These are phyloP conservation scores for Notarius quadriscutis DNA, from an alignment of 2,113 vertebrate genomes.

Conservation along the genomic window DNA sequence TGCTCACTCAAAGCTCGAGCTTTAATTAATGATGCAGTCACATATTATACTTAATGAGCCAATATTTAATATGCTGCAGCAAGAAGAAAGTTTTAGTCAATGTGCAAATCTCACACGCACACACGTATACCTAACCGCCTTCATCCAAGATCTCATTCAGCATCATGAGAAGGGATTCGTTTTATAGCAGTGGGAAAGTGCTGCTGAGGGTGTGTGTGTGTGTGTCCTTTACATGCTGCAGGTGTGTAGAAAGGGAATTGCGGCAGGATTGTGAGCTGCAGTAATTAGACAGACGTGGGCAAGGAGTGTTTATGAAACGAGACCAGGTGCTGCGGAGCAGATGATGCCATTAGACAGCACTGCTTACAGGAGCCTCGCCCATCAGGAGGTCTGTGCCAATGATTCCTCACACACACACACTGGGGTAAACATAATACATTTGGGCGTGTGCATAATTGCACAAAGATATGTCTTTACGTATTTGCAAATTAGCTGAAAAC, in stretches of 20 bases:
- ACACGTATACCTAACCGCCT: neutral
- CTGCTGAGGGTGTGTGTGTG: neutral
- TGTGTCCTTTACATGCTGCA: neutral
- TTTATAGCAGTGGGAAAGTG: neutral
- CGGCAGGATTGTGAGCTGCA: neutral
- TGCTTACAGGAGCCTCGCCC: neutral
- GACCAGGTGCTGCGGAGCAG: constrained; percentile 39
- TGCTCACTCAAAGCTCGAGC: neutral
- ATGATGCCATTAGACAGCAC: constrained; percentile 34
- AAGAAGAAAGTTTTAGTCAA: neutral
- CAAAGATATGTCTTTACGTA: neutral
- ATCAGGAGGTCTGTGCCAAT: constrained; percentile 1
- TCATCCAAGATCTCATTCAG: neutral
- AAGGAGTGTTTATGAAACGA: constrained; percentile 34
- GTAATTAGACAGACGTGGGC: constrained; percentile 44
- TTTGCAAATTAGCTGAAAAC: neutral
- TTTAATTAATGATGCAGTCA: constrained; percentile 25
- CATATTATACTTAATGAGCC: neutral
- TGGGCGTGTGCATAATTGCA: neutral
- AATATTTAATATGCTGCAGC: neutral
- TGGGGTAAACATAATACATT: neutral
- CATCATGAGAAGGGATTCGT: neutral
- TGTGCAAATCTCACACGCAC: neutral
- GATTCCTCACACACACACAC: neutral
- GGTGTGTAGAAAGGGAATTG: constrained; percentile 2